phyloP scores from a whole-genome alignment of 2,113 vertebrate genomes.

The Poecile atricapillus region DNA sequence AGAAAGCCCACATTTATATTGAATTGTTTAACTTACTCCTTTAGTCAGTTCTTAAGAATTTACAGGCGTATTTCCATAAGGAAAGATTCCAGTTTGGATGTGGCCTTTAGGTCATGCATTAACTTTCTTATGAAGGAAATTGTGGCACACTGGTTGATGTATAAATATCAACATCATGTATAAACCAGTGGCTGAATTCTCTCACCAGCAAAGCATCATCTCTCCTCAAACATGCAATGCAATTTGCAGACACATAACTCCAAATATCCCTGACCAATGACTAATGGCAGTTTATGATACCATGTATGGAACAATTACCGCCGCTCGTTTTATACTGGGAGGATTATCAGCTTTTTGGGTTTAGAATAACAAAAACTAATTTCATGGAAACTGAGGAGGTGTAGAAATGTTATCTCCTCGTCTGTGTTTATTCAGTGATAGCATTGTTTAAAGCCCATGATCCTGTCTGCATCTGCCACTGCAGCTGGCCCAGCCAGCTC shows the following conservation, averaged over 20 bases:
- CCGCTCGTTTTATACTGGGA: neutral
- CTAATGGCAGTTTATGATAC: neutral
- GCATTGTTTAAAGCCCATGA: slow-evolving; percentile 38
- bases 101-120: neutral
- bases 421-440: slow-evolving; percentile 48
- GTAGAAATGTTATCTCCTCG: slow-evolving; percentile 3
- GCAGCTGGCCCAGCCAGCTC: slow-evolving; percentile 62
- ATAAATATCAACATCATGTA: neutral
- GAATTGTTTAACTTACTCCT: neutral
- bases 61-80: neutral
- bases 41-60: neutral
- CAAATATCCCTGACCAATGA: neutral
- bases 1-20: neutral
- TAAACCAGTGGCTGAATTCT: neutral
- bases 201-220: neutral
- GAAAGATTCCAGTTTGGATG: neutral
- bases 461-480: slow-evolving; percentile 60
- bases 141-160: neutral
- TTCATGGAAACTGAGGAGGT: slow-evolving; percentile 46
- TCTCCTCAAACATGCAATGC: neutral
- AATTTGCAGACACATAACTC: neutral
- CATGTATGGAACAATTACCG: neutral
- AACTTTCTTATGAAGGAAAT: neutral
- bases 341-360: slow-evolving; percentile 32
- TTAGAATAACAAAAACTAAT: slow-evolving; percentile 41